Evolutionary conservation across 2,888 invertebrate species (phyloP).

Genomic region (Villa cingulata): DNA sequence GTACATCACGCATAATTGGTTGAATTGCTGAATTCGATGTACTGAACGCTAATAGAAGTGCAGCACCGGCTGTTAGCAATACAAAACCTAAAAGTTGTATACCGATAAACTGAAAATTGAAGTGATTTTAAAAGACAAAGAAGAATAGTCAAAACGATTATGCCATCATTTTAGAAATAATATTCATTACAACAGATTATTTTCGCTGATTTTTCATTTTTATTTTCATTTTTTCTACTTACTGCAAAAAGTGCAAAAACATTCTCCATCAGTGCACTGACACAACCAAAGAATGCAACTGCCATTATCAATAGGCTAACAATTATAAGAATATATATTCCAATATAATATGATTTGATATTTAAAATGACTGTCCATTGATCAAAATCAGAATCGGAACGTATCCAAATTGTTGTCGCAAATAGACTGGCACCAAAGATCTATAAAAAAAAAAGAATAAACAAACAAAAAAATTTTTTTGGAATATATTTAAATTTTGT

Average conservation of each 20-base stretch:
- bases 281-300: slow-evolving; percentile 67
- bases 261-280: slow-evolving; percentile 68
- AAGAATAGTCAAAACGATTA: too few relatives aligned
- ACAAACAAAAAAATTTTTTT: too few relatives aligned
- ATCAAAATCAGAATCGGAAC: slow-evolving; percentile 66
- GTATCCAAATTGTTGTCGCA: slow-evolving; percentile 66
- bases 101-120: slow-evolving; percentile 48
- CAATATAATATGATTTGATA: slow-evolving; percentile 66
- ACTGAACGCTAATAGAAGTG: slow-evolving; percentile 64
- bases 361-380: slow-evolving; percentile 67
- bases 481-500: too few relatives aligned
- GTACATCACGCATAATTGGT: slow-evolving; percentile 55
- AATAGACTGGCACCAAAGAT: slow-evolving; percentile 65
- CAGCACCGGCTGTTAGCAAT: slow-evolving; percentile 57
- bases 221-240: too few relatives aligned
- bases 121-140: too few relatives aligned
- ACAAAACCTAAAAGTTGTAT: slow-evolving; percentile 58
- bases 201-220: too few relatives aligned
- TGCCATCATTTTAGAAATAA: too few relatives aligned
- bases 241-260: slow-evolving; percentile 53
- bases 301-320: slow-evolving; percentile 58
- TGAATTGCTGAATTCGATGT: slow-evolving; percentile 69
- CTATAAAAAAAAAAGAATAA: slow-evolving; percentile 34
- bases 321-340: slow-evolving; percentile 66
- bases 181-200: too few relatives aligned